Evolutionary conservation across 1,140 invertebrate species (phyloP).

Genomic region (Laodelphax striatellus): DNA sequence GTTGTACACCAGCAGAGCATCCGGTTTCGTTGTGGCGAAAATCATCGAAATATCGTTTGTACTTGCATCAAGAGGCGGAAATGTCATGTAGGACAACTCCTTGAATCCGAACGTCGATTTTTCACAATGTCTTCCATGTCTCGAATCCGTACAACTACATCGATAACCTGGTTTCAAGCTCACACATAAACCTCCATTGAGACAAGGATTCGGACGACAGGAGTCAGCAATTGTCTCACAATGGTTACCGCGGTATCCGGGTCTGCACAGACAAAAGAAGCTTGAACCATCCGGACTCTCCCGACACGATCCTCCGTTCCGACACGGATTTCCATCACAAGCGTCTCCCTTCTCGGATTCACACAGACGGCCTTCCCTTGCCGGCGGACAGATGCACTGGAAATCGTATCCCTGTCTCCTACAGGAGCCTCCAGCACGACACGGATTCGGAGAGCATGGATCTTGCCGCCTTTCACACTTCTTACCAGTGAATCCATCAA

Average conservation of each 20-base stretch:
- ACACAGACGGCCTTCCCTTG: constrained; percentile 70
- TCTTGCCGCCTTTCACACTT: constrained; percentile 75
- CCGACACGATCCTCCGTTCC: constrained; percentile 80
- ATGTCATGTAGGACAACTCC: constrained; percentile 80
- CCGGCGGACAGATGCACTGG: constrained; percentile 62
- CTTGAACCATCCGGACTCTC: constrained; percentile 72
- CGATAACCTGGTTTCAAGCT: constrained; percentile 70
- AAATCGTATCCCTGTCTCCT: constrained; percentile 69
- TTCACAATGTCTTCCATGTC: constrained; percentile 85
- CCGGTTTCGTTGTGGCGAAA: constrained; percentile 79
- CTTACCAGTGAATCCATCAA: constrained; percentile 61
- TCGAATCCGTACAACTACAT: constrained; percentile 74
- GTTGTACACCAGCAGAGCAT: constrained; percentile 81
- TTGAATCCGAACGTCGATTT: constrained; percentile 79
- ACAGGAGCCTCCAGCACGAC: constrained; percentile 68
- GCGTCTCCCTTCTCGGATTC: constrained; percentile 70
- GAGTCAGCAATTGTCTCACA: constrained; percentile 78
- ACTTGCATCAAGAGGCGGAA: constrained; percentile 67
- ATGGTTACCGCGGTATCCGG: constrained; percentile 76
- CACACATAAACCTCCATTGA: constrained; percentile 73
- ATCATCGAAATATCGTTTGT: constrained; percentile 85
- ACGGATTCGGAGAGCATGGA: constrained; percentile 85
- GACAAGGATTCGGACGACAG: constrained; percentile 80
- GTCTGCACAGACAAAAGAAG: constrained; percentile 81
- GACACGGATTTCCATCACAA: constrained; percentile 72